These are phyloP conservation scores for Fringilla coelebs DNA, from an alignment of 2,797 vertebrate species.

Conservation along the genomic window DNA sequence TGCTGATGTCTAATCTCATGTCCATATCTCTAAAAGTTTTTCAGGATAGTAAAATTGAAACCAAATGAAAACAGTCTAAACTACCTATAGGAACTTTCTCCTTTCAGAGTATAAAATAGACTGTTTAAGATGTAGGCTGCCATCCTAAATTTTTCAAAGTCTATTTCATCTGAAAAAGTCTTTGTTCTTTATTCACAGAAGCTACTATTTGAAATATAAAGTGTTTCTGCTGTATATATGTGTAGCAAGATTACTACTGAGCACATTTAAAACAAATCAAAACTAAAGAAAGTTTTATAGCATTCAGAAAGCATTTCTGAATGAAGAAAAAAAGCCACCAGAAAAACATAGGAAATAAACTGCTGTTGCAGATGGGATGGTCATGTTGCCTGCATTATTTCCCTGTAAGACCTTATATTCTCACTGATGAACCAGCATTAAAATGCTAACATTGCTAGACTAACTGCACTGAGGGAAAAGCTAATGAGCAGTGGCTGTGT, in stretches of 20 bases:
- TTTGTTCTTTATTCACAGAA: not conserved
- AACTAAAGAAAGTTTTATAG: not conserved
- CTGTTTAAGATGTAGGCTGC: not conserved
- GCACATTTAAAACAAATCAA: not conserved
- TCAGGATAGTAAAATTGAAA: not conserved
- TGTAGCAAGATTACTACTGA: not conserved
- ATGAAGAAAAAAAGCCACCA: not conserved
- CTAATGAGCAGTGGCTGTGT: not conserved
- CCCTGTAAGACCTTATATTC: not conserved
- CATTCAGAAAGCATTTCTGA: not conserved
- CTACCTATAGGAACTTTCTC: not conserved
- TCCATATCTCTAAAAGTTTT: not conserved
- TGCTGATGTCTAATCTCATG: not conserved
- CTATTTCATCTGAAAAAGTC: not conserved
- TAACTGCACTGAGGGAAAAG: not conserved
- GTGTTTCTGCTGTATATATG: not conserved
- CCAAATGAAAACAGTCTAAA: not conserved
- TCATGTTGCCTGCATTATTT: not conserved
- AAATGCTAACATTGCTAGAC: not conserved
- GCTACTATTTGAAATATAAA: not conserved
- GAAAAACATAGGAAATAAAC: accelerated
- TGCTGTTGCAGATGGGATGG: not conserved
- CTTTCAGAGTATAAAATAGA: not conserved
- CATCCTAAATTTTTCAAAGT: not conserved
- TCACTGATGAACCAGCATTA: not conserved